phyloP scores from a whole-genome alignment of 2,888 invertebrate genomes.

The Papilio gigon region DNA sequence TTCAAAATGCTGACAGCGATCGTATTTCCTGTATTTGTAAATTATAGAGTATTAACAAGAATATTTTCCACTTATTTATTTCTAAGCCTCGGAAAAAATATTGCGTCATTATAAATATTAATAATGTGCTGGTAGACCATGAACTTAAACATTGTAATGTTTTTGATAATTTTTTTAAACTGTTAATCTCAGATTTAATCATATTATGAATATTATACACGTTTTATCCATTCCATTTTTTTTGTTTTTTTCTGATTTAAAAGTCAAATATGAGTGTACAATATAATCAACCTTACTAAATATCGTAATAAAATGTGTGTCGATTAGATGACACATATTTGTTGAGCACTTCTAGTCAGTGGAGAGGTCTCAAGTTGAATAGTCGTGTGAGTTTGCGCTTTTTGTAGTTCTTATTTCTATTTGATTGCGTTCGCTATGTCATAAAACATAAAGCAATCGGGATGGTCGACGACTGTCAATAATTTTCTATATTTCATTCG shows the following conservation, averaged over 20 bases:
- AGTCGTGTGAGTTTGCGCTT: slow-evolving; percentile 13
- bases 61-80: not conserved
- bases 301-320: slow-evolving; percentile 25
- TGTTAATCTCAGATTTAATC: slow-evolving; percentile 13
- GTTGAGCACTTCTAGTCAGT: slow-evolving; percentile 25
- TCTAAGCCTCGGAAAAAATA: too few relatives aligned
- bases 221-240: slow-evolving; percentile 1
- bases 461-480: not conserved
- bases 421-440: not conserved
- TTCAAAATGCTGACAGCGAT: not conserved
- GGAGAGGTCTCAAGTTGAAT: slow-evolving; percentile 20
- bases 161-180: not conserved
- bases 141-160: slow-evolving; percentile 10
- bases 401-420: slow-evolving; percentile 3
- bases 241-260: not conserved
- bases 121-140: not conserved
- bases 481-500: not conserved
- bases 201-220: not conserved
- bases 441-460: not conserved
- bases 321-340: slow-evolving; percentile 29
- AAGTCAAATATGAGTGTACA: slow-evolving; percentile 5
- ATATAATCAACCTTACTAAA: slow-evolving; percentile 22
- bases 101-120: not conserved
- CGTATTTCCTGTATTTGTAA: not conserved
- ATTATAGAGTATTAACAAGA: not conserved